Evolutionary conservation across 1,140 invertebrate species (phyloP).

Genomic region (Metopolophium dirhodum): DNA sequence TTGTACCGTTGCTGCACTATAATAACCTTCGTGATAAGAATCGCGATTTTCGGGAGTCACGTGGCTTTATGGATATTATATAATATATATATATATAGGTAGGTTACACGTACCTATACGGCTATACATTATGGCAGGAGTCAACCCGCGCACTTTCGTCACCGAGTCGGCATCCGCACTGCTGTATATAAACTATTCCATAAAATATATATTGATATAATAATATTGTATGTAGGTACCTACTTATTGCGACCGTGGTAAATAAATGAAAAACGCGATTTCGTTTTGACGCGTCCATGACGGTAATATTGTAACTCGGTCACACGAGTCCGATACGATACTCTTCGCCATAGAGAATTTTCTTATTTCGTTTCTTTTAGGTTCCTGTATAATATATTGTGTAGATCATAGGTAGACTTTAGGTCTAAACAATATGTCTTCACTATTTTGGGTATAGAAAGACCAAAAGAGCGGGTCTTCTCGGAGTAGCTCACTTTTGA

Average conservation of each 20-base stretch:
- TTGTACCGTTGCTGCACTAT: background rate
- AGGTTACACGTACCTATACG: background rate
- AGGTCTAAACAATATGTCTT: background rate
- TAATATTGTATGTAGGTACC: background rate
- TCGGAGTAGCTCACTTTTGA: background rate
- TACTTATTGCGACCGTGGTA: no score
- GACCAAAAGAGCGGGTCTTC: no score
- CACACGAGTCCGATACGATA: no score
- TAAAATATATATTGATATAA: background rate
- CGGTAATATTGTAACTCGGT: no score
- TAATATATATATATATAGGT: background rate
- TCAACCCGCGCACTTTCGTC: background rate
- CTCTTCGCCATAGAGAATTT: background rate
- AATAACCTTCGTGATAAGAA: conserved; percentile 14
- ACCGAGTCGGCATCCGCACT: background rate
- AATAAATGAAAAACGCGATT: no score
- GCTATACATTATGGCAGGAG: background rate
- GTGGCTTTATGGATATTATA: background rate
- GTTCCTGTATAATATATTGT: no score
- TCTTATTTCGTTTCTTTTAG: background rate
- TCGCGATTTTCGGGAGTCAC: background rate
- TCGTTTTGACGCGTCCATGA: no score
- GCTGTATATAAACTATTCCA: background rate
- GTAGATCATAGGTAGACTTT: no score
- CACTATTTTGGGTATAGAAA: background rate